Conservation (phyloP, 2,113 vertebrate genomes). For the Charina bottae region DNA sequence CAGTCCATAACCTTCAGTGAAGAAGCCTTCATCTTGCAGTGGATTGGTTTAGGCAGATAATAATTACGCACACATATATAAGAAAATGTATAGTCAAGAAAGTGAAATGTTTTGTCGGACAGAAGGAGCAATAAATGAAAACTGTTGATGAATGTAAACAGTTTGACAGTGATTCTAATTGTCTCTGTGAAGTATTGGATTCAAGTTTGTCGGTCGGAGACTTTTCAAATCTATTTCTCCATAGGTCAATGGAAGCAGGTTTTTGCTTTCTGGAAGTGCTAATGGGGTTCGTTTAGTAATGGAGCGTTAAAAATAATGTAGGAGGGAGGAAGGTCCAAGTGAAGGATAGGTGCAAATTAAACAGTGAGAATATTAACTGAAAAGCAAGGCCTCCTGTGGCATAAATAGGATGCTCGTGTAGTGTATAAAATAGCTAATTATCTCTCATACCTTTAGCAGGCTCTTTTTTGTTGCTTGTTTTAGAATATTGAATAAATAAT, state of each 20-base stretch:
- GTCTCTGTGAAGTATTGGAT: background rate
- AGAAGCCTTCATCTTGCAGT: background rate
- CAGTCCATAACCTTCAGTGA: background rate
- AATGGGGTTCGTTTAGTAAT: background rate
- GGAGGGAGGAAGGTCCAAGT: background rate
- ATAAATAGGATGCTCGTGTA: background rate
- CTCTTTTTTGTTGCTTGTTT: constrained; percentile 28
- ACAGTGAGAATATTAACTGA: background rate
- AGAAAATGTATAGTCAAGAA: constrained; percentile 25
- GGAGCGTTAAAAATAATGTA: background rate
- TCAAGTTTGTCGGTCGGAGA: background rate
- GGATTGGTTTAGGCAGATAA: background rate
- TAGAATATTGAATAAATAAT: background rate
- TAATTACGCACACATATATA: background rate
- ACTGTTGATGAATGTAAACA: constrained; percentile 15
- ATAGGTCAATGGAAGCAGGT: background rate
- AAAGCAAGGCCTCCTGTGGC: background rate
- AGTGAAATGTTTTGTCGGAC: constrained; percentile 5
- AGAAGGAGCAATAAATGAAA: background rate
- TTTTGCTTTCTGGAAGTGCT: constrained; percentile 18
- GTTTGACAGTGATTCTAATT: constrained; percentile 29
- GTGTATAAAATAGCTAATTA: constrained; percentile 1
- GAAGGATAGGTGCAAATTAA: background rate
- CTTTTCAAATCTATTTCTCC: background rate
- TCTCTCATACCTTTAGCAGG: background rate